Percentiles rank a stretch among this genome's conserved stretches.
Conservation (phyloP, 2,888 invertebrate species). For the Epistrophella euchroma region DNA sequence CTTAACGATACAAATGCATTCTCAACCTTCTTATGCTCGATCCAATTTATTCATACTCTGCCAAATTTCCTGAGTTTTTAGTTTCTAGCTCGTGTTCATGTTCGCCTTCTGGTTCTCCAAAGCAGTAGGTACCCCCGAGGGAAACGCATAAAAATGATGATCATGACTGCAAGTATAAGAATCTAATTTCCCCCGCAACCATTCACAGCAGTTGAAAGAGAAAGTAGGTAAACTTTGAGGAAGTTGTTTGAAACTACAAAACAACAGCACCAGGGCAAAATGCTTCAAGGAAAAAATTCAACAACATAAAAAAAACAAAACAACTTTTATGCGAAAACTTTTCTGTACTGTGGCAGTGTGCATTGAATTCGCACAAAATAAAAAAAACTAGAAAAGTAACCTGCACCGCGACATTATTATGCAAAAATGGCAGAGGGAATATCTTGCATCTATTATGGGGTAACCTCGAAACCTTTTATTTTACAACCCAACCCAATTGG, state of each 20-base stretch:
- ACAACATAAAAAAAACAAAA: conserved; percentile 7
- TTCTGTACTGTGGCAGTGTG: conserved; percentile 60
- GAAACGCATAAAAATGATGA: conserved; percentile 68
- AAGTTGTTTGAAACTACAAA: conserved; percentile 71
- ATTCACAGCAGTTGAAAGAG: conserved; percentile 30
- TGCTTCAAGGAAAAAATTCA: conserved; percentile 29
- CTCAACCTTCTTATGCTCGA: conserved; percentile 8
- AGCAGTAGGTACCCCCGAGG: neutral
- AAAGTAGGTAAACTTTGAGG: conserved; percentile 65
- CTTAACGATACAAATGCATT: conserved; percentile 57
- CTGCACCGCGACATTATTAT: conserved; percentile 73
- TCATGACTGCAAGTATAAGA: conserved; percentile 66
- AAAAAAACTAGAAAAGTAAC: conserved; percentile 36
- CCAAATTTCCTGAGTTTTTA: conserved; percentile 46
- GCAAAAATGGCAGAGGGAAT: conserved; percentile 53
- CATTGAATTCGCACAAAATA: conserved; percentile 56
- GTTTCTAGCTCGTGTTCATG: conserved; percentile 14
- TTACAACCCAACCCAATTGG: conserved; percentile 5
- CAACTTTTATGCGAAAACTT: conserved; percentile 67
- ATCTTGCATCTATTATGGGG: conserved; percentile 66
- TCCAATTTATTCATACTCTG: conserved; percentile 57
- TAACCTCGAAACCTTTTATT: conserved; percentile 54
- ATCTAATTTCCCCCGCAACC: conserved; percentile 65
- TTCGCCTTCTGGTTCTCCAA: conserved; percentile 26
- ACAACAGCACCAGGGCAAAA: conserved; percentile 56